A percentile compares a stretch with the other conserved stretches of the same genome.
These are phyloP conservation scores for Drosophila subobscura DNA, from an alignment of 1,140 invertebrate genomes.

Conservation along the genomic window DNA sequence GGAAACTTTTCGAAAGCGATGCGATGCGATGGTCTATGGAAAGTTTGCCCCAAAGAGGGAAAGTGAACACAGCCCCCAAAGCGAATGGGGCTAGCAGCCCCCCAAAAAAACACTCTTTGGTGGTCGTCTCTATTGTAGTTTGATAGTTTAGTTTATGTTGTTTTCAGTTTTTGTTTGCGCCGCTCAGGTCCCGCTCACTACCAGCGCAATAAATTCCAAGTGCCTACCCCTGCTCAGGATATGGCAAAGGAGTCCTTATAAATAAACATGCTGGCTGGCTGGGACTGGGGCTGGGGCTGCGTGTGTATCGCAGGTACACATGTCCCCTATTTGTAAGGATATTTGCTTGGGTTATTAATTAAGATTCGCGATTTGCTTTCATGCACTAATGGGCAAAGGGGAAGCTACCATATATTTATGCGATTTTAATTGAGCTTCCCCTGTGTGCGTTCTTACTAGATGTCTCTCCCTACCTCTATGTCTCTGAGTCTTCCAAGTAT, in stretches of 20 bases:
- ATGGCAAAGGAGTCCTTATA: slow-evolving; percentile 19
- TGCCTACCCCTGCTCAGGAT: slow-evolving; percentile 1
- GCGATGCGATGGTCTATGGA: no score
- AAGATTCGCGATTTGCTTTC: slow-evolving; percentile 28
- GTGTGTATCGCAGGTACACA: slow-evolving; percentile 26
- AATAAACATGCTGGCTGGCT: slow-evolving; percentile 57
- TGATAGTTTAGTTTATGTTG: slow-evolving; percentile 57
- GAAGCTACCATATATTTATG: slow-evolving; percentile 54
- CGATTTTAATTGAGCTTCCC: slow-evolving; percentile 48
- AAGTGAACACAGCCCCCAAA: no score
- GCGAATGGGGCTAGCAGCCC: no score
- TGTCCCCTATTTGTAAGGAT: slow-evolving; percentile 39
- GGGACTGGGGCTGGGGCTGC: slow-evolving; percentile 7
- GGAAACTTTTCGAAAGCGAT: no score
- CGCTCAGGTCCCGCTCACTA: slow-evolving; percentile 1
- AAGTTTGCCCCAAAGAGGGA: no score
- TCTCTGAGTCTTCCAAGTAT: no score
- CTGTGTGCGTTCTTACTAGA: no score
- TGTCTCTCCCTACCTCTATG: not conserved
- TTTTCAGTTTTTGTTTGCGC: slow-evolving; percentile 29
- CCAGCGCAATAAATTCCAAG: slow-evolving; percentile 40
- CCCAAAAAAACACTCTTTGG: not conserved
- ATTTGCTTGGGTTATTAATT: slow-evolving; percentile 58
- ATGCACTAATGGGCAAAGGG: slow-evolving; percentile 51
- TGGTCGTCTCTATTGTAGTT: slow-evolving; percentile 49